Percentiles rank a stretch among this genome's conserved stretches.
Evolutionary conservation across 2,888 invertebrate species (phyloP).

Genomic region (Synanthedon formicaeformis): DNA sequence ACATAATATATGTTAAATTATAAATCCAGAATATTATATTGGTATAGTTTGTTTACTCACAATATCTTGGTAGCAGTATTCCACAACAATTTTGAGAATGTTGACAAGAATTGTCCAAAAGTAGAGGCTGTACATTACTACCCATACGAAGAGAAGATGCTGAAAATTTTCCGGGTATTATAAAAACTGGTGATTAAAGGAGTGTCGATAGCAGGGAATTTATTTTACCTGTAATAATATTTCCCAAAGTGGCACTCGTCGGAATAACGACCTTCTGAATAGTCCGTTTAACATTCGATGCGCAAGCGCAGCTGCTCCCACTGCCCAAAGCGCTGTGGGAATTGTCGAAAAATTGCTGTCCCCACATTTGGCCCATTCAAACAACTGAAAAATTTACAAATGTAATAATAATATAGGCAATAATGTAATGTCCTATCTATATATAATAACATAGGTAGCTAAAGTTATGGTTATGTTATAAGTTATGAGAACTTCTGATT

Average conservation of each 20-base stretch:
- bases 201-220: too few relatives aligned
- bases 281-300: conserved; percentile 37
- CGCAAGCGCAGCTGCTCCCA: conserved; percentile 44
- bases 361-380: conserved; percentile 50
- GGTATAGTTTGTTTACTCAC: too few relatives aligned
- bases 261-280: conserved; percentile 50
- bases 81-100: conserved; percentile 34
- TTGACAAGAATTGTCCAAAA: conserved; percentile 49
- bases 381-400: conserved; percentile 24
- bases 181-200: too few relatives aligned
- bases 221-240: conserved; percentile 34
- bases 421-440: too few relatives aligned
- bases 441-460: too few relatives aligned
- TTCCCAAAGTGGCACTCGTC: conserved; percentile 55
- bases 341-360: conserved; percentile 33
- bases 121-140: conserved; percentile 57
- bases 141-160: conserved; percentile 56
- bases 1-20: too few relatives aligned
- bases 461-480: too few relatives aligned
- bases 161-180: conserved; percentile 15
- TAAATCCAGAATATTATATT: too few relatives aligned
- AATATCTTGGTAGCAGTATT: conserved; percentile 26
- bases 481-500: too few relatives aligned
- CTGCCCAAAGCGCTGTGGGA: conserved; percentile 50
- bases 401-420: not conserved